Evolutionary conservation across 2,113 vertebrate genomes (phyloP), one percentile per base, ranked within the genome.

Genomic region (Oriolus oriolus): DNA sequence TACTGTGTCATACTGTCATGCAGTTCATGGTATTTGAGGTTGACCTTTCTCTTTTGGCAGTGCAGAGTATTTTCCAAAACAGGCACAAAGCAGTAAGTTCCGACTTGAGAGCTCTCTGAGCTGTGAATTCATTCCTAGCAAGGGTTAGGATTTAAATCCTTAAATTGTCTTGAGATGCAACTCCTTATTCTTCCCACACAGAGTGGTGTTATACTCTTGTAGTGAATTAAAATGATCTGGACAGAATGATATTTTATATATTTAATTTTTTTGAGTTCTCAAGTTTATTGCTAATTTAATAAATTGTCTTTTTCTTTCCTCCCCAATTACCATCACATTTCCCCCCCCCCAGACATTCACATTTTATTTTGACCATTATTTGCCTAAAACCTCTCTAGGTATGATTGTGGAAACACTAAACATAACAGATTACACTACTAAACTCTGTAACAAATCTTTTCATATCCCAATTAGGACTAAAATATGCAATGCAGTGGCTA

Each of bases 31-130:
- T 91, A 87, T 84, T 89, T 95, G 64, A 77, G 45, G 37, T 35
- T 94, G 76, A 77, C 68, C 66, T 92, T 95, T 92, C 42, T 88
- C 24, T 94, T 90, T 75, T 84, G 74, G 75, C 59, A 88, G 18
- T 47, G 68, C 45, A 60, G 39, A 86, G 47, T 82, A 77, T 90
- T 91, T 94, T 90, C 59, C 68, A 49, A 90, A 91, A 59, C 14
- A 80, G 63, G 30, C 63, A 93, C 30, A 90, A 87, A 33, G 49
- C 24, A 49, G 22, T 61, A 83, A 21, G 11, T 83, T 91, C 63
- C 1, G 1, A 57, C 45, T 59, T 0, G 0, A 71, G 74, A 56
- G 21, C 5, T 79, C 47, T 84, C 66, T 42, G 21, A 80, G 41
- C 39, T 86, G 37, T 52, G 89, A 95, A 56, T 74, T 60, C 13